Conservation (phyloP, 2,113 vertebrate species). For the Peromyscus californicus region DNA sequence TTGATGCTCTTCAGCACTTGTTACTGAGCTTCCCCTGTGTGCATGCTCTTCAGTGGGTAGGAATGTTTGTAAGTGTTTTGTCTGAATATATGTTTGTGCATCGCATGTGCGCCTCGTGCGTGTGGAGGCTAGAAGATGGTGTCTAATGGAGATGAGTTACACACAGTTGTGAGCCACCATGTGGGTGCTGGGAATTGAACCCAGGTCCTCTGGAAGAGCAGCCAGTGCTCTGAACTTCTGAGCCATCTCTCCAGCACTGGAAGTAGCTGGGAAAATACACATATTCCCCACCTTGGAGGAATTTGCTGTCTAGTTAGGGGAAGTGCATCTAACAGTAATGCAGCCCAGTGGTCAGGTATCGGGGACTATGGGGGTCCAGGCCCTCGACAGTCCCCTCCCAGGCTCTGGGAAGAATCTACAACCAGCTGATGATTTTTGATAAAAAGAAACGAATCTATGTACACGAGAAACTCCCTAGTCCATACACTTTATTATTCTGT, state of each 20-base stretch:
- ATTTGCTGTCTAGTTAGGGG: constrained; percentile 5
- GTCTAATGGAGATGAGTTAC: neutral
- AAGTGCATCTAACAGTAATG: neutral
- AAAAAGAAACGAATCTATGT: too few relatives aligned
- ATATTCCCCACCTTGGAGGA: neutral
- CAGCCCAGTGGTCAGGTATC: neutral
- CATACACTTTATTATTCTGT: too few relatives aligned
- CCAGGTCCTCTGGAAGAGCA: neutral
- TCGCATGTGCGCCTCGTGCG: neutral
- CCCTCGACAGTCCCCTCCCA: too few relatives aligned
- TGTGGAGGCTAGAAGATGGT: neutral
- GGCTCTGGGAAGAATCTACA: too few relatives aligned
- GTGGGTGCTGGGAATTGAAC: neutral
- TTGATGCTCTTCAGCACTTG: neutral
- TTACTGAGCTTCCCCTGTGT: neutral
- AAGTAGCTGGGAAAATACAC: constrained; percentile 32
- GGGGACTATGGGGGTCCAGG: too few relatives aligned
- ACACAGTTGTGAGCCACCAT: neutral
- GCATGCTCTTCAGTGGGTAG: neutral
- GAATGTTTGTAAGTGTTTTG: neutral
- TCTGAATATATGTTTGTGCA: neutral
- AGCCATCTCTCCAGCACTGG: neutral
- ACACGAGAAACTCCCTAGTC: too few relatives aligned
- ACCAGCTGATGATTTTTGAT: too few relatives aligned
- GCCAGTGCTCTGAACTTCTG: neutral